A percentile compares a stretch with the other conserved stretches of the same genome.
Evolutionary conservation across 2,888 invertebrate genomes (phyloP).

Genomic region (Drosophila atripex): DNA sequence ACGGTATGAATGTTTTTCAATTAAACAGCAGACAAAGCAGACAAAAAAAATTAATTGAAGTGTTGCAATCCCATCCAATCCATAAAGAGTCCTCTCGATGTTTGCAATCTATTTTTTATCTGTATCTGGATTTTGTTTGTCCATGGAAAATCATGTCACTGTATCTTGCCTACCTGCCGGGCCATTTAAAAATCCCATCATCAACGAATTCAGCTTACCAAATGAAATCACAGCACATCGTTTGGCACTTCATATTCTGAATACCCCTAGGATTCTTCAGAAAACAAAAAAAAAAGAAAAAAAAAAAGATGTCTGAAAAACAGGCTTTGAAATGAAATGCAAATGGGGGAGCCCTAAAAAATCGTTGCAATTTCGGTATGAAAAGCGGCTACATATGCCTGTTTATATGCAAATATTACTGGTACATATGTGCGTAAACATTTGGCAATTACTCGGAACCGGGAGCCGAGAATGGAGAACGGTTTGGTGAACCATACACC

Average conservation of each 20-base stretch:
- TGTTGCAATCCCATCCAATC: constrained; percentile 18
- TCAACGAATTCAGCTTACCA: constrained; percentile 19
- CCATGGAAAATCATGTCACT: constrained; percentile 39
- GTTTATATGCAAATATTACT: constrained; percentile 75
- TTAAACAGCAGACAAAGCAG: constrained; percentile 34
- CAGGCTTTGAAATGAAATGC: constrained; percentile 62
- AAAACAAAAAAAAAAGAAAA: constrained; percentile 19
- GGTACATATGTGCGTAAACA: constrained; percentile 73
- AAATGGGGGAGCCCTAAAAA: constrained; percentile 52
- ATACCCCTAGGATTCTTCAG: constrained; percentile 32
- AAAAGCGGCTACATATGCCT: constrained; percentile 73
- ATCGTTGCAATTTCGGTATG: constrained; percentile 57
- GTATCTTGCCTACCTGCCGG: background rate
- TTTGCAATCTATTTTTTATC: constrained; percentile 7
- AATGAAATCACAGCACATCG: constrained; percentile 57
- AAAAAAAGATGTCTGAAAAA: constrained; percentile 16
- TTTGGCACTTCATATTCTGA: constrained; percentile 37
- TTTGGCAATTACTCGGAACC: constrained; percentile 71
- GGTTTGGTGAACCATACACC: background rate
- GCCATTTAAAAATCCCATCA: constrained; percentile 7
- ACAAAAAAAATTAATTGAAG: constrained; percentile 41
- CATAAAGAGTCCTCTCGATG: constrained; percentile 28
- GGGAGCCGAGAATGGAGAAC: background rate
- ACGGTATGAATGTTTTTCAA: constrained; percentile 24
- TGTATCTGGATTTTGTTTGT: background rate